Evolutionary conservation across 2,113 vertebrate genomes (phyloP).

Genomic region (Zapus hudsonius): DNA sequence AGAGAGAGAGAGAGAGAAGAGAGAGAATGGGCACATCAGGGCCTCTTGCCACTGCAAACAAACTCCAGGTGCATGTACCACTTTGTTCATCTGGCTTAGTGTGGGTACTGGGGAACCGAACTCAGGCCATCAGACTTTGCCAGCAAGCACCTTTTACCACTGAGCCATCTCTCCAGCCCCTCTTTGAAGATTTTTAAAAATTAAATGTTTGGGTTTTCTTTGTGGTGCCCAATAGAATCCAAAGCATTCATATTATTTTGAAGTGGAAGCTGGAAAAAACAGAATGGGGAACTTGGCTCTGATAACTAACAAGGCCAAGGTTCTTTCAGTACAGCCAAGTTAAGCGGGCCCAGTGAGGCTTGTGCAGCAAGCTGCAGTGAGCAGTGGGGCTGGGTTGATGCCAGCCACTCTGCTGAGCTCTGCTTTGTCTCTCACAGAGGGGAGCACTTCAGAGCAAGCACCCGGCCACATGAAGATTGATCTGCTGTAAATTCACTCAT

Average conservation of each 20-base stretch:
- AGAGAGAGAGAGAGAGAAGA: too few relatives aligned
- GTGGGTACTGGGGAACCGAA: too few relatives aligned
- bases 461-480: not conserved
- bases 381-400: slow-evolving; percentile 36
- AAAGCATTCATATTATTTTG: slow-evolving; percentile 55
- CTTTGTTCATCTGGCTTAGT: not conserved
- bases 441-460: slow-evolving; percentile 49
- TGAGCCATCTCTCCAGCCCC: too few relatives aligned
- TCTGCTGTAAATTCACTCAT: not conserved
- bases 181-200: not conserved
- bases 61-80: too few relatives aligned
- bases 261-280: slow-evolving; percentile 50
- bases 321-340: slow-evolving; percentile 62
- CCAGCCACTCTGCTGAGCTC: not conserved
- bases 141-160: too few relatives aligned
- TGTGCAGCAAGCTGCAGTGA: not conserved
- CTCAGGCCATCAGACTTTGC: too few relatives aligned
- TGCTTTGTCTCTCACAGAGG: slow-evolving; percentile 58
- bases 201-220: slow-evolving; percentile 17
- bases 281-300: slow-evolving; percentile 22
- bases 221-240: not conserved
- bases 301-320: not conserved
- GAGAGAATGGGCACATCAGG: too few relatives aligned
- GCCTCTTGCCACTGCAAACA: too few relatives aligned
- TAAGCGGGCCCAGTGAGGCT: slow-evolving; percentile 6